Base-by-base conservation (phyloP, 2,888 invertebrate genomes). In the Tachina fera region DNA sequence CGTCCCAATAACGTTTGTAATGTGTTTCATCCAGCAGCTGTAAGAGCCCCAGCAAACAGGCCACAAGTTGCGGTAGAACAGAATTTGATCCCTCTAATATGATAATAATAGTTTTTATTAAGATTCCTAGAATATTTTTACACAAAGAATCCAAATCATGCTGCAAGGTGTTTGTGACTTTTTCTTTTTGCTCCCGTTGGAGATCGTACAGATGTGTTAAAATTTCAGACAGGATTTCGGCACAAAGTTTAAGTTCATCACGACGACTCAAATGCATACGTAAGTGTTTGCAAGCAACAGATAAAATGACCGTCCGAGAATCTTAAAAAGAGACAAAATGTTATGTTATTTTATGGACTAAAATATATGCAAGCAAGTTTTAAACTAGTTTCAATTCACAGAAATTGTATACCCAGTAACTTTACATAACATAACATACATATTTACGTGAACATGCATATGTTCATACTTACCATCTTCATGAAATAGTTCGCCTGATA, bases 11-110 rank as follows among this genome's bases (percentile, higher is more conserved):
- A 16, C 96, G 94, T 88, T 96, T 96, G 92, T 98, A 98, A 90
- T 98, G 98, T 43, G 96, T 96, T 87, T 97, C 97, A 88, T 97
- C 97, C 90, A 98, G 94, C 5, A 98, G 93, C 91, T 98, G 97
- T 90, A 98, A 94, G 60, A 97, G 94, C 0, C 97, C 97, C 39
- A 98, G 94, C 19, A 98, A 93, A 90, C 97, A 97, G 0, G 97
- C 96, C 13, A 98, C 97, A 92, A 98, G 94, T 88, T 96, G 96
- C 4, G 97, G 91, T 19, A 93, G 87, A 14, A 96, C 95, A 0
- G 95, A 94, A 8, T 96, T 95, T 31, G 95, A 96, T 47, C 96
- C 95, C 86, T 97, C 96, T 89, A 97, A 96, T 41, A 97, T 95
- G 87, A 96, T 96, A 86, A 97, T 93, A 8, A 97, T 96, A 0